Evolutionary conservation across 2,797 vertebrate species (phyloP).

Genomic region (Coranthus polyacanthus): DNA sequence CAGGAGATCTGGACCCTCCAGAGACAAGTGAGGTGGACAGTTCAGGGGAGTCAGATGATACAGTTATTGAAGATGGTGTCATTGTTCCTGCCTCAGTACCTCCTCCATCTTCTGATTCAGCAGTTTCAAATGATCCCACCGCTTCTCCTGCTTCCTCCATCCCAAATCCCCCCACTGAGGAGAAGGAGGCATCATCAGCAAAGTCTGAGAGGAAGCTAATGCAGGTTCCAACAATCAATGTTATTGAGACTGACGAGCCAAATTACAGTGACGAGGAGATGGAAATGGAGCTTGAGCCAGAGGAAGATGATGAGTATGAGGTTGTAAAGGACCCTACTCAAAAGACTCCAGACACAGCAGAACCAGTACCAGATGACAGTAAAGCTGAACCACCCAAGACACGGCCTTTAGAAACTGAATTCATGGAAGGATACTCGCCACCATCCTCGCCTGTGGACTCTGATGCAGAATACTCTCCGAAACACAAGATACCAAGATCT

Average conservation of each 20-base stretch:
- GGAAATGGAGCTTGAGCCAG: constrained; percentile 71
- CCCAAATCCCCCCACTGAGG: constrained; percentile 24
- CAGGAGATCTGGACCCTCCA: constrained; percentile 64
- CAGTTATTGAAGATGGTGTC: constrained; percentile 88
- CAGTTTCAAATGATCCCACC: constrained; percentile 38
- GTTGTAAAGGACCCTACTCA: constrained; percentile 60
- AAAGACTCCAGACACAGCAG: constrained; percentile 41
- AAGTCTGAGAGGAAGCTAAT: constrained; percentile 76
- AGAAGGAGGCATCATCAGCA: constrained; percentile 46
- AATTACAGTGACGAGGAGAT: constrained; percentile 84
- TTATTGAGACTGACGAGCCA: constrained; percentile 86
- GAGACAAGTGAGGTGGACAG: constrained; percentile 87
- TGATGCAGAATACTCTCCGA: constrained; percentile 73
- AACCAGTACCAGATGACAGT: constrained; percentile 38
- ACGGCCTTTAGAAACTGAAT: constrained; percentile 70
- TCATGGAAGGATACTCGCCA: constrained; percentile 74
- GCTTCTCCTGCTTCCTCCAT: constrained; percentile 2
- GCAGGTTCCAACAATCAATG: constrained; percentile 87
- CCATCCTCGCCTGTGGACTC: constrained; percentile 78
- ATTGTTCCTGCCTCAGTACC: constrained; percentile 21
- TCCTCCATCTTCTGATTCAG: constrained; percentile 29
- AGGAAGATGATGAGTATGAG: constrained; percentile 73
- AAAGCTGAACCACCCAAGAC: constrained; percentile 51
- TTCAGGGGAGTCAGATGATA: constrained; percentile 93
- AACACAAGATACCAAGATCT: constrained; percentile 57